Conservation (phyloP, 2,113 vertebrate genomes). For the Cyphotilapia sp. region DNA sequence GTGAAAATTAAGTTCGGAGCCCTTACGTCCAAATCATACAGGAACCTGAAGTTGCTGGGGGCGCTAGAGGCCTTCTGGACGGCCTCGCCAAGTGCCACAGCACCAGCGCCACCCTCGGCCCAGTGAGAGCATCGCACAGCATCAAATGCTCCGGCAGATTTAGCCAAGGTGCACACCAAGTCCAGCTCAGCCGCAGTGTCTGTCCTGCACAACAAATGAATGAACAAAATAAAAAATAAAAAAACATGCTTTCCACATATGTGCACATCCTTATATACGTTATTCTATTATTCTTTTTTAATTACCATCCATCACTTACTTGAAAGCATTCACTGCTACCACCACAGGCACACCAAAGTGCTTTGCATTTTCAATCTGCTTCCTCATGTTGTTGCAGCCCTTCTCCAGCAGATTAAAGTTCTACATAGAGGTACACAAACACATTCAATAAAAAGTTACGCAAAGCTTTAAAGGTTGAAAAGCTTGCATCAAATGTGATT, state of each 20-base stretch:
- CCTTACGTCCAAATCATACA: conserved; percentile 86
- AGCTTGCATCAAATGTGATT: not conserved
- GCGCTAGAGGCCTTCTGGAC: conserved; percentile 83
- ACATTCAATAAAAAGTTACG: not conserved
- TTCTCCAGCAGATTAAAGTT: conserved; percentile 85
- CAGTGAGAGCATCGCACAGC: conserved; percentile 90
- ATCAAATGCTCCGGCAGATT: conserved; percentile 86
- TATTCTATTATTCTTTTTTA: not conserved
- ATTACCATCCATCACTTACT: conserved; percentile 70
- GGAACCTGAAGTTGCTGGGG: conserved; percentile 85
- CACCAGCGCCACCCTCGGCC: conserved; percentile 91
- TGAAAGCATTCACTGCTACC: conserved; percentile 93
- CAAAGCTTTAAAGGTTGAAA: not conserved
- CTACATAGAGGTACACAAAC: conserved; percentile 53
- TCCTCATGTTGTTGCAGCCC: conserved; percentile 91
- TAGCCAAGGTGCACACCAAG: conserved; percentile 80
- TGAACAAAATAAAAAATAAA: not conserved
- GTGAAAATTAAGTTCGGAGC: not conserved
- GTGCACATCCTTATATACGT: not conserved
- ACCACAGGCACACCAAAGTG: conserved; percentile 91
- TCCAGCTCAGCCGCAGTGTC: conserved; percentile 86
- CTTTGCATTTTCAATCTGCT: conserved; percentile 91
- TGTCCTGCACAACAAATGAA: conserved; percentile 67
- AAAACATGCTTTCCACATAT: not conserved
- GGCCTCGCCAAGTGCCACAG: conserved; percentile 77